Conservation (phyloP, 2,113 vertebrate species). For the Proterorhinus semilunaris region DNA sequence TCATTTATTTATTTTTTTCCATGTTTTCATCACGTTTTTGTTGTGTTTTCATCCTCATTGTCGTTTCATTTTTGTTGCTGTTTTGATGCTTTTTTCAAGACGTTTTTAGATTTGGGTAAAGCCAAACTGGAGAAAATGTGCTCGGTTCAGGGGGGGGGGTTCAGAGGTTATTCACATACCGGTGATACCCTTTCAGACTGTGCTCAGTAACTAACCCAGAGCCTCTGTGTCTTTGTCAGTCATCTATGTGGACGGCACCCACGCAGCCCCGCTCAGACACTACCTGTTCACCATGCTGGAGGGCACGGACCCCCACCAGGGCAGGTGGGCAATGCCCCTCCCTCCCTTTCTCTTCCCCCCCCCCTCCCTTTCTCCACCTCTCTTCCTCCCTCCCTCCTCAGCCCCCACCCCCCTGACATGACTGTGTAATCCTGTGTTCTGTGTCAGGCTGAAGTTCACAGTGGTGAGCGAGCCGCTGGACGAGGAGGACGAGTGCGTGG, state of each 20-base stretch:
- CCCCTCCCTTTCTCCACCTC: neutral
- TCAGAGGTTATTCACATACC: no score
- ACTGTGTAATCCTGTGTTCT: neutral
- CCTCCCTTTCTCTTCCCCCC: no score
- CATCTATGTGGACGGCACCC: constrained; percentile 76
- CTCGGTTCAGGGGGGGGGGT: no score
- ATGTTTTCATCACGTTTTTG: no score
- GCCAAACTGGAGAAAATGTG: no score
- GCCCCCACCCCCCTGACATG: neutral
- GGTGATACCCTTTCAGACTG: no score
- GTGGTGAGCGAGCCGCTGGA: constrained; percentile 88
- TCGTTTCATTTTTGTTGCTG: no score
- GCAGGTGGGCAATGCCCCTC: constrained; percentile 64
- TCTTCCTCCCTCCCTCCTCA: neutral
- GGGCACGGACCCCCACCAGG: constrained; percentile 72
- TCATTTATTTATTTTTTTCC: no score
- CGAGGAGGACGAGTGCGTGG: constrained; percentile 80
- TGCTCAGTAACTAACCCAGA: neutral
- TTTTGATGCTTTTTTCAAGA: no score
- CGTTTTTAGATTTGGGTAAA: no score
- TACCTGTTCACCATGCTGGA: constrained; percentile 80
- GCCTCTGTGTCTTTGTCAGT: constrained; percentile 56
- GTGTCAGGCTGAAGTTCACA: constrained; percentile 83
- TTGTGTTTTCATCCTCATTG: no score
- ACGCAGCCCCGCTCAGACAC: constrained; percentile 68